phyloP scores from a whole-genome alignment of 2,888 invertebrate species.

The Oxycera nigricornis region DNA sequence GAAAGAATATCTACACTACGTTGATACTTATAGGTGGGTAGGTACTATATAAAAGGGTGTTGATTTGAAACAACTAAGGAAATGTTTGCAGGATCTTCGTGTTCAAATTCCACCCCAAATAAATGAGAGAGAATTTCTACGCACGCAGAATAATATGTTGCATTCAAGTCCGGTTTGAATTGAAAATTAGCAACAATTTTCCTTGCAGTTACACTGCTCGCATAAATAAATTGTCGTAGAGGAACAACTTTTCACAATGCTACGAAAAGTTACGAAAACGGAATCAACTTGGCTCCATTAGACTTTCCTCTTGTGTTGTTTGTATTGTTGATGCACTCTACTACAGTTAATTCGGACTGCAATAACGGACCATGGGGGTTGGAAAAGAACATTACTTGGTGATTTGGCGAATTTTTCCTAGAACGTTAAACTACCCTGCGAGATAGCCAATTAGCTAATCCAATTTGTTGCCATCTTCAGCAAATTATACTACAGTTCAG shows the following conservation, averaged over 20 bases:
- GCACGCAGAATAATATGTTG: not conserved
- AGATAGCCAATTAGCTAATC: slow-evolving; percentile 45
- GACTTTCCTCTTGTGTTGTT: too few relatives aligned
- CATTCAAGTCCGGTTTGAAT: not conserved
- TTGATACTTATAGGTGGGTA: too few relatives aligned
- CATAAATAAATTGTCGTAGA: not conserved
- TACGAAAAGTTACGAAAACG: too few relatives aligned
- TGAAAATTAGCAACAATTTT: not conserved
- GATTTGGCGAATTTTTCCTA: too few relatives aligned
- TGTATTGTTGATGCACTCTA: too few relatives aligned
- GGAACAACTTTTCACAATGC: too few relatives aligned
- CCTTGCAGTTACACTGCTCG: not conserved
- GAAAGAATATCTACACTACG: too few relatives aligned
- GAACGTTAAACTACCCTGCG: too few relatives aligned
- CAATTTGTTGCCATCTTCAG: slow-evolving; percentile 43
- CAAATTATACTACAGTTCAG: slow-evolving; percentile 25
- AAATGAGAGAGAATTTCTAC: not conserved
- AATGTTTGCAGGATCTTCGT: not conserved
- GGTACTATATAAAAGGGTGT: not conserved
- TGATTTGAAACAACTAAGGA: not conserved
- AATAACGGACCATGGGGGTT: too few relatives aligned
- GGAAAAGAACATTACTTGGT: too few relatives aligned
- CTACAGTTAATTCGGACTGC: too few relatives aligned
- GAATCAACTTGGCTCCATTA: too few relatives aligned
- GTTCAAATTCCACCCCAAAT: not conserved